These are phyloP conservation scores for Noctua janthe DNA, from an alignment of 2,888 invertebrate genomes.

Conservation along the genomic window DNA sequence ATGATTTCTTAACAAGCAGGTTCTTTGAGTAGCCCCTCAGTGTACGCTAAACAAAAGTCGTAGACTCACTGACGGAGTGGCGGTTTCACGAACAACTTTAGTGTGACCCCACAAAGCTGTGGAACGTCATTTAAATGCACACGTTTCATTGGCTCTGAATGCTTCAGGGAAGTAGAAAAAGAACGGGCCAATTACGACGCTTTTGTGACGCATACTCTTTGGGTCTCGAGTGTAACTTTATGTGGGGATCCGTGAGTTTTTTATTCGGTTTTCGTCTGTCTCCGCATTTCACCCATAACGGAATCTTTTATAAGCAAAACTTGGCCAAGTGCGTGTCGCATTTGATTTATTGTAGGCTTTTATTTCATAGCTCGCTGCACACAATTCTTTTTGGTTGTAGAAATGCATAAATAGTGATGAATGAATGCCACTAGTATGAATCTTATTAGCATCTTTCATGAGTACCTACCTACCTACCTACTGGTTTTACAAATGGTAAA, in stretches of 20 bases:
- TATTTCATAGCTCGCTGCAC: conserved; percentile 17
- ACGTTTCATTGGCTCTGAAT: conserved; percentile 91
- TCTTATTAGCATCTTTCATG: background rate
- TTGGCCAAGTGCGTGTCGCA: conserved; percentile 48
- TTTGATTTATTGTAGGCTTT: conserved; percentile 36
- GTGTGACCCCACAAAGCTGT: conserved; percentile 89
- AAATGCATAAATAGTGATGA: conserved; percentile 5
- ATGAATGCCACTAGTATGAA: background rate
- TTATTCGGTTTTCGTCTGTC: conserved; percentile 78
- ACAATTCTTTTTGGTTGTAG: background rate
- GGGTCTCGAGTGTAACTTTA: conserved; percentile 88
- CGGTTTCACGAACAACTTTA: conserved; percentile 88
- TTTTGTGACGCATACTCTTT: conserved; percentile 89
- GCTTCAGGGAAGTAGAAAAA: conserved; percentile 90
- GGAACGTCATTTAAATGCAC: conserved; percentile 91
- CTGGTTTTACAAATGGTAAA: background rate
- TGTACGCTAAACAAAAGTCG: conserved; percentile 85
- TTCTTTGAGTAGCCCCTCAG: conserved; percentile 83
- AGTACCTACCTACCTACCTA: background rate
- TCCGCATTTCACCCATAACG: conserved; percentile 51
- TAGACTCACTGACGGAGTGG: conserved; percentile 82
- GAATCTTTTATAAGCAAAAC: conserved; percentile 51
- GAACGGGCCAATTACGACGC: conserved; percentile 90
- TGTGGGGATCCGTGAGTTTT: conserved; percentile 82
- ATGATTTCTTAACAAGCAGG: conserved; percentile 86